Base-by-base conservation (phyloP, 2,888 invertebrate genomes). In the Macrophya alboannulata region DNA sequence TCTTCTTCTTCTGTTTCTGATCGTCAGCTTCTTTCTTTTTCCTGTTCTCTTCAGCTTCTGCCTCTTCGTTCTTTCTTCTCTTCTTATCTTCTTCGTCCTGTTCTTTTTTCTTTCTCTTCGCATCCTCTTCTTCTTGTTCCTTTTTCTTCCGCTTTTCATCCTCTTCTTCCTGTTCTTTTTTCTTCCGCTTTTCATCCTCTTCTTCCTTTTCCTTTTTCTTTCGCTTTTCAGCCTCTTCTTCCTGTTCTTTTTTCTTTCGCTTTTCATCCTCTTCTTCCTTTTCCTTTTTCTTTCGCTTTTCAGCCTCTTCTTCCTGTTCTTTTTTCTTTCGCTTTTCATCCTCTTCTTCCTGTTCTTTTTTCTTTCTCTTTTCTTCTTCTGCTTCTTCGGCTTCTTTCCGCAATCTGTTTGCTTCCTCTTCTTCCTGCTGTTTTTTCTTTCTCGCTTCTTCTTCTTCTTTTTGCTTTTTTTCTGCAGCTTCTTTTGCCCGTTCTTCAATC, bases 191-290 rank as follows among this genome's bases (percentile, higher is more conserved):
- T 40, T n/a, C 59, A 25, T 51, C 84, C 37, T 37, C 76, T 62
- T 77, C 65, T 43, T 25, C 88, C 84, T 25, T 68, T 85, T 9
- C 87, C 86, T 59, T 87, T 85, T 10, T 84, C 83, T 9, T 87
- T 86, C 45, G 88, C 79, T 40, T 87, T 86, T 48, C 88, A 87
- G n/a, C 84, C 25, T 86, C 87, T 84, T 87, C 86, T 6, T 71
- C 85, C 81, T 85, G 85, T 87, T 89, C 83, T 86, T 88, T 85
- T 10, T 55, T 85, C 74, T 48, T 86, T 86, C 59, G 88, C 87
- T 25, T 90, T 89, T 25, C 89, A 1, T n/a, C 55, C 55, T 55
- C 55, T 55, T 68, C 37, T 83, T 51, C 31, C 21, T 3, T 10
- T 43, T 21, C 21, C n/a, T 84, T 87, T 85, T 9, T 65, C 5